These are phyloP conservation scores for Lates japonicus DNA, from an alignment of 2,797 vertebrate species.

Conservation along the genomic window DNA sequence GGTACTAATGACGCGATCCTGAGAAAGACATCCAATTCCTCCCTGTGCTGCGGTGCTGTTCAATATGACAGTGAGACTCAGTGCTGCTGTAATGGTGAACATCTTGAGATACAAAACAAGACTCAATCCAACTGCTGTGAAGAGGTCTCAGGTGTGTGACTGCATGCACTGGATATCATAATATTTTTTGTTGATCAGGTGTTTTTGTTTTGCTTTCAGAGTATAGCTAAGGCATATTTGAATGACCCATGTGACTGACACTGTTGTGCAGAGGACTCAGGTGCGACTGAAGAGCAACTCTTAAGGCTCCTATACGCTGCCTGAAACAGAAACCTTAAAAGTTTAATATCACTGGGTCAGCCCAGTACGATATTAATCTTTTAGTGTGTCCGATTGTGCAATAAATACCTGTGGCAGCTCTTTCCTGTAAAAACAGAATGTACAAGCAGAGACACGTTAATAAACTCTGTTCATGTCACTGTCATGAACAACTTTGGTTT, in stretches of 20 bases:
- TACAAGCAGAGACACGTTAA: too few species aligned
- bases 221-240: too few species aligned
- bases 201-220: too few species aligned
- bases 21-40: fast-evolving
- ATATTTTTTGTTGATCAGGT: too few species aligned
- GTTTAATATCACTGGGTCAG: neutral
- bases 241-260: too few species aligned
- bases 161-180: too few species aligned
- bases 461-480: too few species aligned
- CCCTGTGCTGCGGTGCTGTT: slow-evolving; percentile 20
- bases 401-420: too few species aligned
- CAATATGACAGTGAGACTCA: slow-evolving; percentile 5
- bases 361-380: too few species aligned
- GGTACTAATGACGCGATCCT: fast-evolving
- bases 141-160: neutral
- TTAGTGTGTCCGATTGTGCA: too few species aligned
- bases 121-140: neutral
- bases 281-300: neutral
- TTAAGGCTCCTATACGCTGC: neutral
- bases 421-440: too few species aligned
- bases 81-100: fast-evolving
- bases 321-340: neutral
- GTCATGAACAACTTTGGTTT: too few species aligned
- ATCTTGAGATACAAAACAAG: fast-evolving
- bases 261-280: neutral